Evolutionary conservation across 2,888 invertebrate species (phyloP).

Genomic region (Halocaridina rubra): DNA sequence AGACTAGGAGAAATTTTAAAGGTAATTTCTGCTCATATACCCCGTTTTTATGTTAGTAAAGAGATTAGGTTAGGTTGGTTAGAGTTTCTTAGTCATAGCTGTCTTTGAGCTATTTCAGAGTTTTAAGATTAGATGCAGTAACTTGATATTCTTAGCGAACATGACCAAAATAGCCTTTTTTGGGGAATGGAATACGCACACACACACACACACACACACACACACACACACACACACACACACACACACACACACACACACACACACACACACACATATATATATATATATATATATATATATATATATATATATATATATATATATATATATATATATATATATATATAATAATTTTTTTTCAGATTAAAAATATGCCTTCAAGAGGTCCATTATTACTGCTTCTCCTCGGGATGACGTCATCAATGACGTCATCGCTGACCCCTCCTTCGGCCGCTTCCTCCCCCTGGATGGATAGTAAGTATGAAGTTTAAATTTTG

Average conservation of each 20-base stretch:
- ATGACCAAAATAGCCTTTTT: too few relatives aligned
- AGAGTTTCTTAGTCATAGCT: too few relatives aligned
- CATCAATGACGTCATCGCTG: not conserved
- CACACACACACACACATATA: not conserved
- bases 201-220: not conserved
- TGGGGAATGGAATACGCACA: too few relatives aligned
- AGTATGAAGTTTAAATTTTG: too few relatives aligned
- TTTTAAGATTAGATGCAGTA: too few relatives aligned
- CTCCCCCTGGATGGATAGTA: not conserved
- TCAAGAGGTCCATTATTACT: not conserved
- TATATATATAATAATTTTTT: not conserved
- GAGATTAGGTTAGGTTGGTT: too few relatives aligned
- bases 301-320: not conserved
- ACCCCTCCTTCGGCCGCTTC: not conserved
- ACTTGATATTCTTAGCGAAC: too few relatives aligned
- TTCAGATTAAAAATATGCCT: not conserved
- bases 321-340: not conserved
- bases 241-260: not conserved
- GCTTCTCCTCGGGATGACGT: not conserved
- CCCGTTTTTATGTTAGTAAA: too few relatives aligned
- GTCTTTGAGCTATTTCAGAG: too few relatives aligned
- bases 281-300: not conserved
- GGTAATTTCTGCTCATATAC: too few relatives aligned
- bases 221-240: not conserved
- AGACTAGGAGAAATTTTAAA: too few relatives aligned